Percentiles rank a stretch among this genome's conserved stretches.
phyloP scores from a whole-genome alignment of 2,113 vertebrate species.

The Podarcis cretensis region DNA sequence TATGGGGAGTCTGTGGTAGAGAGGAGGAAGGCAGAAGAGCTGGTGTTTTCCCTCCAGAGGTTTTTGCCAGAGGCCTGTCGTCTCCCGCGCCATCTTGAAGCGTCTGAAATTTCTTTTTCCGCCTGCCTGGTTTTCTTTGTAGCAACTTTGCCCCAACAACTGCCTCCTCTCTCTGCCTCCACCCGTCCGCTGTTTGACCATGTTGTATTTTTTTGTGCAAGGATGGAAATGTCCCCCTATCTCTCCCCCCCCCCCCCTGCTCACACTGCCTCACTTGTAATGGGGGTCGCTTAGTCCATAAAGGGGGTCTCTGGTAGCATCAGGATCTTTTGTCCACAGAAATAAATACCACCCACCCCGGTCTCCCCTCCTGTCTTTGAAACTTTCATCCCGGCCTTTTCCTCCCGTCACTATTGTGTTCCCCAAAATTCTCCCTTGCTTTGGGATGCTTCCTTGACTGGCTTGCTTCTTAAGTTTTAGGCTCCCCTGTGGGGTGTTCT shows the following conservation, averaged over 20 bases:
- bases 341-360: neutral
- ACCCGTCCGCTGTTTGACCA: no score
- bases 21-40: neutral
- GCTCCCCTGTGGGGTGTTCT: neutral
- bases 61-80: constrained; percentile 27
- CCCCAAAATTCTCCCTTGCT: neutral
- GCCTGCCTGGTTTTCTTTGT: constrained; percentile 30
- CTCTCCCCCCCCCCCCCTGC: neutral
- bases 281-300: neutral
- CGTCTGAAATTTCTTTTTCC: constrained; percentile 26
- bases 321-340: constrained; percentile 12
- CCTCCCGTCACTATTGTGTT: neutral
- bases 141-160: neutral
- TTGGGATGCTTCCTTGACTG: neutral
- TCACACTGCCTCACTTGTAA: neutral
- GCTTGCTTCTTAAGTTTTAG: neutral
- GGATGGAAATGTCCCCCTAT: neutral
- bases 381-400: neutral
- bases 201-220: neutral
- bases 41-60: constrained; percentile 13
- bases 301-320: neutral
- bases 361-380: neutral
- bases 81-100: constrained; percentile 32
- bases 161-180: neutral
- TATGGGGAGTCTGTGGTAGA: neutral